Evolutionary conservation across 1,140 invertebrate species (phyloP), one percentile per base, ranked within the genome.

Genomic region (Pseudomyrmex cubaensis): DNA sequence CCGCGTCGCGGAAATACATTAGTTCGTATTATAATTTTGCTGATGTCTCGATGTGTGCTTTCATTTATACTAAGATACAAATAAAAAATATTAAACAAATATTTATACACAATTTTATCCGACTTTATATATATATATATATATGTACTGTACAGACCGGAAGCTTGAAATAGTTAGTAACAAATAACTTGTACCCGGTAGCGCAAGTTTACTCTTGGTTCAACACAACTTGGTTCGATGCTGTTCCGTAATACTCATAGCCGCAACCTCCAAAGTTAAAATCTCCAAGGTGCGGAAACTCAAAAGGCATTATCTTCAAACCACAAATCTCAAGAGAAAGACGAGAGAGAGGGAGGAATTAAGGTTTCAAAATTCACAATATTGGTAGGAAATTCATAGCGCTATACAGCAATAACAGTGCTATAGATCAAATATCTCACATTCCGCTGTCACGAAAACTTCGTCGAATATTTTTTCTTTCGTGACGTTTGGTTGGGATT

Each of bases 151-250:
- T 52, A 52, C 13, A 13, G 50, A 52, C 10, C 13, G 15, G 15
- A 75, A 62, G 20, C 20, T 63, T 46, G 20, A 57, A 77, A 92
- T 91, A 90, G 89, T 90, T 86, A 91, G 88, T 87, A 91, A 84
- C 87, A 88, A 88, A 90, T 90, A 88, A 91, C 89, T 89, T 91
- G 35, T 90, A 89, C 89, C 89, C 89, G 85, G 87, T 90, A 70
- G 20, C 59, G 15, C 35, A 72, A 72, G 54, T 59, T 72, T 59
- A 59, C 12, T 69, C 44, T 80, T 59, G 44, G 22, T 72, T 59
- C 15, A 7, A 35, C 46, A 48, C 76, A 72, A 80, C 54, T 59
- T 70, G 54, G 20, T 20, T 80, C 50, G 54, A 44, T 70, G 12
- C 52, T 57, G 17, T 67, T 67, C 62, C 9, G 35, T 67, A 77